Base-by-base conservation (phyloP, 2,797 vertebrate genomes). In the Pogoniulus pusillus region DNA sequence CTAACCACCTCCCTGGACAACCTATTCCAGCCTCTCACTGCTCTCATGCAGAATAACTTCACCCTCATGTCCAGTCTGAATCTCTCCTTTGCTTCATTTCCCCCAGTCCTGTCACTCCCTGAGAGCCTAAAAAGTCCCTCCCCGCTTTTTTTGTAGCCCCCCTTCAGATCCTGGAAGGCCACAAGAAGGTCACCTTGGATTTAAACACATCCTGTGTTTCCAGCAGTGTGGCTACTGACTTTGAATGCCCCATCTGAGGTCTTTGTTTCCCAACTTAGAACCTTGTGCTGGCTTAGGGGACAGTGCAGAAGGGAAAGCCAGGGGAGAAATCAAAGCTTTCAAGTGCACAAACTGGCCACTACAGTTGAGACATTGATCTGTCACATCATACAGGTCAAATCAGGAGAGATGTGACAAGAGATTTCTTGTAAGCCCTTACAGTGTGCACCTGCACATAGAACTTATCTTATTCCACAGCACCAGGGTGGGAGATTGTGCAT, bases 381-480 rank as follows among this genome's bases (percentile, higher is more conserved):
- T 91, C 90, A 96, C 83, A 72, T 93, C 95, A 85, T 17, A 10
- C 75, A 80, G 72, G 57, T 91, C 53, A 87, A 71, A 64, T 43
- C 79, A 85, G 81, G 93, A 5, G 3, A 85, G 89, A 92, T 55
- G 63, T 91, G 91, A 91, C 94, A 91, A 70, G 79, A 93, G 79
- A 85, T 82, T 34, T 82, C 53, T 82, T 51, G 82, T 80, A 72
- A 73, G 14, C 63, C 82, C 68, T 75, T 22, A 63, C 68, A 90
- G 60, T 13, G 18, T 58, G 58, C 77, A 84, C 66, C 75, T 92
- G 27, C 55, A 88, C 54, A 57, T 75, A 85, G 81, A 54, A 90
- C 69, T 53, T 76, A 43, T 76, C 69, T 80, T 53, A 32, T 45
- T 73, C 79, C 74, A 73, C 41, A 6, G 9, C 64, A 84, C 39